Base-by-base conservation (phyloP, 2,113 vertebrate genomes). In the Chloroceryle aenea region DNA sequence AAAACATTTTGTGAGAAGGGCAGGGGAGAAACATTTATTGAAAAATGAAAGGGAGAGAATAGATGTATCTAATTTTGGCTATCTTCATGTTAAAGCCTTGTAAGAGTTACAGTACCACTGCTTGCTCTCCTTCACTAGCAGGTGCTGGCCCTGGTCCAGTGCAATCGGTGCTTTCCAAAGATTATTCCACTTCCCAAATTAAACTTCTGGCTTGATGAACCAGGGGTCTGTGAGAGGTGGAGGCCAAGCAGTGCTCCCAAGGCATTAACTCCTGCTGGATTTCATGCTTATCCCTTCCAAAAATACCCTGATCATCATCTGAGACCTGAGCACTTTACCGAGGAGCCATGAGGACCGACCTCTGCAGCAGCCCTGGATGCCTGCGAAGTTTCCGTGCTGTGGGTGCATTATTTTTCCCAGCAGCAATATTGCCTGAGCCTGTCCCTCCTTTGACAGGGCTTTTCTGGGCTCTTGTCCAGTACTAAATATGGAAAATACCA, bases 401-500 rank as follows among this genome's bases (percentile, higher is more conserved):
- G 36, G 42, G 19, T 13, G 29, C 6, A 1, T 53, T 63, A 10
- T 76, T 86, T 79, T 63, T 17, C 67, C 56, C 80, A 50, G 32
- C 67, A 85, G 42, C 19, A 88, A 75, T 71, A 16, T 27, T 1
- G 15, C 1, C 10, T 3, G 42, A 75, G 58, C 45, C 82, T 1
- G 0, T 40, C 56, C 40, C 55, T 56, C 9, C 23, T 36, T 56
- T 0, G 0, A 80, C 87, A 29, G 62, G 71, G 92, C 38, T 86
- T 86, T 67, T 83, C 84, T 86, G 80, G 80, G 92, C 87, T 91
- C 30, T 17, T 14, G 12, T 72, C 90, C 87, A 94, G 81, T 73
- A 80, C 50, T 45, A 87, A 94, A 94, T 53, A 58, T 4, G 72
- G 91, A 96, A 90, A 94, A 90, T 86, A 92, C 91, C 50, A 2